Evolutionary conservation across 2,888 invertebrate genomes (phyloP).

Genomic region (Mamestra brassicae): DNA sequence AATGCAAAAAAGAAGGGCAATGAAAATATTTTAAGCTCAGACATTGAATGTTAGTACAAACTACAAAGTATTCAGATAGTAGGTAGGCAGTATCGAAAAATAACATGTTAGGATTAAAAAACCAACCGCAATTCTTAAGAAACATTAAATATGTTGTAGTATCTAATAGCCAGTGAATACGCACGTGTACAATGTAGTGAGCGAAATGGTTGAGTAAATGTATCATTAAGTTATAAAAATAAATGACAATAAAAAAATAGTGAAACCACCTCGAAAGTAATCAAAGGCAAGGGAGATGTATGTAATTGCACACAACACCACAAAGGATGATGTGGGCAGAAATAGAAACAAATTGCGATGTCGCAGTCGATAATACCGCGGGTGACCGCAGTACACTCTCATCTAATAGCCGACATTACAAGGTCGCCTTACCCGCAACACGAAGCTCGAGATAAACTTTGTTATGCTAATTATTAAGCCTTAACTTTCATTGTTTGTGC

Average conservation of each 20-base stretch:
- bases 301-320: constrained; percentile 82
- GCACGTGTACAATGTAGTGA: constrained; percentile 23
- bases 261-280: constrained; percentile 73
- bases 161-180: constrained; percentile 20
- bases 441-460: constrained; percentile 32
- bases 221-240: constrained; percentile 79
- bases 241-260: constrained; percentile 71
- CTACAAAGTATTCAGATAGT: constrained; percentile 7
- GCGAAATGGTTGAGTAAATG: constrained; percentile 62
- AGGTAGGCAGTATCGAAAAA: constrained; percentile 7
- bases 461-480: constrained; percentile 21
- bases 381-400: constrained; percentile 76
- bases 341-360: constrained; percentile 84
- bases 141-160: constrained; percentile 41
- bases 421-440: constrained; percentile 48
- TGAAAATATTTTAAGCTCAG: background rate
- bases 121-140: constrained; percentile 33
- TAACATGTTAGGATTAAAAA: constrained; percentile 18
- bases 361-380: constrained; percentile 80
- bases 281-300: constrained; percentile 76
- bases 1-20: background rate
- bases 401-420: constrained; percentile 61
- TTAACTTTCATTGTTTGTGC: constrained; percentile 37
- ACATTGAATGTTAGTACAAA: background rate
- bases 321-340: constrained; percentile 80